Conservation (phyloP, 2,888 invertebrate species). For the Leucophenga maculata region DNA sequence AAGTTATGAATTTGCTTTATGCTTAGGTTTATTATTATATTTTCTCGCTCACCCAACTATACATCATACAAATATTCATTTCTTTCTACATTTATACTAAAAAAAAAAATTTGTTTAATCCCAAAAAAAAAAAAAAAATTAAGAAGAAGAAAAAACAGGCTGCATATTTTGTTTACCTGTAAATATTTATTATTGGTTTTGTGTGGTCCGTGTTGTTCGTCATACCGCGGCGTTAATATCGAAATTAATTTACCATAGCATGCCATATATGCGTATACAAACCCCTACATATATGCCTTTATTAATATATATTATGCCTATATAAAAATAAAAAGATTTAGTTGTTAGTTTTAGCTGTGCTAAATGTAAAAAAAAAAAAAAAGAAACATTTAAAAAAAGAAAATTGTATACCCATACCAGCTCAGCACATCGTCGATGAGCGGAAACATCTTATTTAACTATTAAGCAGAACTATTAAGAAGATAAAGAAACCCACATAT, state of each 20-base stretch:
- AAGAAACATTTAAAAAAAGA: too few relatives aligned
- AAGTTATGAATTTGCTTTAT: too few relatives aligned
- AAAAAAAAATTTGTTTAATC: too few relatives aligned
- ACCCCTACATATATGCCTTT: conserved; percentile 35
- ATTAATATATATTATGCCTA: conserved; percentile 3
- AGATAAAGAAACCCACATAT: neutral
- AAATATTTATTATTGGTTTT: conserved; percentile 6
- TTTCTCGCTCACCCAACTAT: too few relatives aligned
- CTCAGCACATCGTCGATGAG: too few relatives aligned
- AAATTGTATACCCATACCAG: neutral
- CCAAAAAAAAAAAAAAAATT: too few relatives aligned
- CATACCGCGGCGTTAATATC: neutral
- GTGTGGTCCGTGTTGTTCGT: too few relatives aligned
- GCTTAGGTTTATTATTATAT: too few relatives aligned
- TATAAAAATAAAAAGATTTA: conserved; percentile 27
- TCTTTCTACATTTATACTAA: too few relatives aligned
- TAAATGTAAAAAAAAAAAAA: conserved; percentile 31
- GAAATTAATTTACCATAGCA: neutral
- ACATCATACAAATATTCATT: too few relatives aligned
- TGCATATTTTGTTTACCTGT: neutral
- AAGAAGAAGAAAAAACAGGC: too few relatives aligned
- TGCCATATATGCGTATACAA: neutral
- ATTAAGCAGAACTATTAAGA: too few relatives aligned
- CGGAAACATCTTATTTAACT: neutral
- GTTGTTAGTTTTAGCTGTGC: conserved; percentile 48